Base-by-base conservation (phyloP, 2,888 invertebrate genomes). In the Artemia sinica region DNA sequence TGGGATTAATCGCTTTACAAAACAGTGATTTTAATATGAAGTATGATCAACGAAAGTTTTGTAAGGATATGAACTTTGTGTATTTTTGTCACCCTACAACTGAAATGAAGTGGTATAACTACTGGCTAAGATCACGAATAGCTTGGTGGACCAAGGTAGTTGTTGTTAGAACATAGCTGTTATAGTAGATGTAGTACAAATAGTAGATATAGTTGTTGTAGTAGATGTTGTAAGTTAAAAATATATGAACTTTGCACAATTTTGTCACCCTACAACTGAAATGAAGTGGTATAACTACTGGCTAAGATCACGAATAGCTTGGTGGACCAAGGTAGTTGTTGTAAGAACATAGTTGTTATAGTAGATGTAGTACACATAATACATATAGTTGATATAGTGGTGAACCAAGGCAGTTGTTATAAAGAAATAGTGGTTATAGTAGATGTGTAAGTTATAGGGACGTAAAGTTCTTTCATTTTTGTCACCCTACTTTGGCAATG, bases 251-350 rank as follows among this genome's bases (percentile, higher is more conserved):
- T 14, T 58, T n/a, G 8, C 8, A n/a, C 10, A 14, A 8, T 58
- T 58, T 58, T 14, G 14, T 18, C n/a, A 58, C 58, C 8, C 58
- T 14, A 14, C 58, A 14, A 58, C 58, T n/a, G 58, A 9, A 9
- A 58, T 18, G 92, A 92, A 76, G 92, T 93, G 12, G 92, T 91
- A 77, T 93, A 93, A 76, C 95, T 95, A 76, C 94, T 95, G 74
- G 90, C 86, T 78, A 95, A 95, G 77, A 91, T 93, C 14, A 92
- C 88, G 72, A 89, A 89, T 70, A 96, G 81, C 75, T 90, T 89
- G 73, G 58, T 58, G 58, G 58, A 18, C 18, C 10, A 10, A 58
- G 10, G 58, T 58, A 58, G 58, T 8, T 58, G 28, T 28, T 28
- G 28, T 28, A 4, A 28, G 28, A 28, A 28, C 4, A 28, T 28